Evolutionary conservation across 2,113 vertebrate species (phyloP).

Genomic region (Atrichornis clamosus): DNA sequence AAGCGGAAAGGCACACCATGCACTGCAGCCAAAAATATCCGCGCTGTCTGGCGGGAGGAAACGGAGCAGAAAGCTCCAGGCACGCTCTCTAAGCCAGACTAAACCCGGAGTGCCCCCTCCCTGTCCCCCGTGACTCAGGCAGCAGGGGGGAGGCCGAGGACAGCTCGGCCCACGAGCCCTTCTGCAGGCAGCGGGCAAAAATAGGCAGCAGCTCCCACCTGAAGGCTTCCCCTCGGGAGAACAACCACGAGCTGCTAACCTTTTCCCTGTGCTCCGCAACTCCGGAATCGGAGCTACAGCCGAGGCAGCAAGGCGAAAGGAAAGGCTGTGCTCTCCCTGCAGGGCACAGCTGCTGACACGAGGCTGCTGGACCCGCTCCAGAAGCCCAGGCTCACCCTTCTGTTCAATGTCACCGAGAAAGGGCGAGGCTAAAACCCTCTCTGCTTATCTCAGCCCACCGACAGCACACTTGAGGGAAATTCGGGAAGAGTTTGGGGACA

Average conservation of each 20-base stretch:
- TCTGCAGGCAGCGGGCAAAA: not conserved
- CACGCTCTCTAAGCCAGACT: not conserved
- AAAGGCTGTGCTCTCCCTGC: not conserved
- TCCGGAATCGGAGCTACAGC: accelerated
- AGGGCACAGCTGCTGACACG: not conserved
- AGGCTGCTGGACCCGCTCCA: not conserved
- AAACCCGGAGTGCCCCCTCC: not conserved
- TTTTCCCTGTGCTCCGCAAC: not conserved
- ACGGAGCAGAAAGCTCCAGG: not conserved
- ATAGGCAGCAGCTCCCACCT: not conserved
- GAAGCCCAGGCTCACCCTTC: not conserved
- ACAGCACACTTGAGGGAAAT: not conserved
- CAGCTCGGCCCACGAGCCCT: not conserved
- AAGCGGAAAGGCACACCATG: not conserved
- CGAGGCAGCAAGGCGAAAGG: not conserved
- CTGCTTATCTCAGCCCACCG: not conserved
- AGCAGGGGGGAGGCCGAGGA: not conserved
- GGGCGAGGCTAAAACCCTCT: not conserved
- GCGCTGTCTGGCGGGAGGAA: not conserved
- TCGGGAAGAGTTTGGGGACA: not conserved
- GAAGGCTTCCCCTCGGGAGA: not conserved
- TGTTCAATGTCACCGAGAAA: not conserved
- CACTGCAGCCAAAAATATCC: not conserved
- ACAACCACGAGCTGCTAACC: not conserved
- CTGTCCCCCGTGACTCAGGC: not conserved